These are phyloP conservation scores for Mus pahari DNA, from an alignment of 2,113 vertebrate species.

Conservation along the genomic window DNA sequence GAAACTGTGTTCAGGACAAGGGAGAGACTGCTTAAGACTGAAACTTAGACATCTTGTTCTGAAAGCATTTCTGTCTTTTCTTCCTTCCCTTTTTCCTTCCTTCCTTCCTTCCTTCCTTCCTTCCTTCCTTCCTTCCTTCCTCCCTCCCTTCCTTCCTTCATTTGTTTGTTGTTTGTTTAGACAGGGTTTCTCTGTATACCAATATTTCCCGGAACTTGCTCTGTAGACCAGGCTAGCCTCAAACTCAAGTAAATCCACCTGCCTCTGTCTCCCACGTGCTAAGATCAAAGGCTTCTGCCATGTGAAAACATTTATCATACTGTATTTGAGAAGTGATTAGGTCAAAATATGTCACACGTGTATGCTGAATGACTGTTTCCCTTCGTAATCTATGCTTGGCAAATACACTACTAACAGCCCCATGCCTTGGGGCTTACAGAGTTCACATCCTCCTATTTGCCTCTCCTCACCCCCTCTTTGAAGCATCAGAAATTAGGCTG, in stretches of 20 bases:
- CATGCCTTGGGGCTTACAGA: not conserved
- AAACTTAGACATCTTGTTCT: not conserved
- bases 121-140: not conserved
- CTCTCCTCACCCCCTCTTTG: not conserved
- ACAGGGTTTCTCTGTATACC: not conserved
- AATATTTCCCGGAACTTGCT: not conserved
- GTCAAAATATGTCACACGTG: not conserved
- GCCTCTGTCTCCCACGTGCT: not conserved
- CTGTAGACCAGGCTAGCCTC: not conserved
- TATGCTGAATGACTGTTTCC: not conserved
- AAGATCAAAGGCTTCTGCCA: not conserved
- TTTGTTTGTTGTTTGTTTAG: not conserved
- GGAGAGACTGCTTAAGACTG: not conserved
- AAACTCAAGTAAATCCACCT: not conserved
- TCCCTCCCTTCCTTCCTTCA: accelerated
- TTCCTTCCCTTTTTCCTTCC: not conserved
- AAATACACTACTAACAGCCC: not conserved
- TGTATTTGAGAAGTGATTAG: not conserved
- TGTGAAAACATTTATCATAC: not conserved
- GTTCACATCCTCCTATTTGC: not conserved
- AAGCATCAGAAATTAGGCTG: not conserved
- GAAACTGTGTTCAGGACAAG: not conserved
- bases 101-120: accelerated
- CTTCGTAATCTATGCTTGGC: not conserved
- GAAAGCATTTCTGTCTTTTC: not conserved